Base-by-base conservation (phyloP, 1,140 invertebrate species). In the Portunus trituberculatus region DNA sequence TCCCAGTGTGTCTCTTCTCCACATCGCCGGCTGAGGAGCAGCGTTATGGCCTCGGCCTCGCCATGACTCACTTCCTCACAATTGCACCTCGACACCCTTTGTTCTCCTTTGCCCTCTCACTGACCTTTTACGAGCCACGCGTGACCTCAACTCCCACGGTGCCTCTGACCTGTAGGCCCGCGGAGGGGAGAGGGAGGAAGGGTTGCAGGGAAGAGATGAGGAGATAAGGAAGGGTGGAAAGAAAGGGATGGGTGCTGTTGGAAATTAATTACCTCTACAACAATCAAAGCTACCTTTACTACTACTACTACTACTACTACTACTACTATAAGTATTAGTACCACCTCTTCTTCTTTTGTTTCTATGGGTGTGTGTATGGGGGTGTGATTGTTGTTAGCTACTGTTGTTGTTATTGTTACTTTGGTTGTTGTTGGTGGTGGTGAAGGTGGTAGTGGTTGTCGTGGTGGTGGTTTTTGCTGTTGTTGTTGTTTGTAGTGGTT, bases 101-200 rank as follows among this genome's bases (percentile, higher is more conserved):
- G 89, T 91, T 91, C 89, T 59, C 20, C 12, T n/a, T 48, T 25
- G 39, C 29, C 46, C 89, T 91, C 89, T 91, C 31, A 14, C 89
- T 91, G 89, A 91, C 89, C 89, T 91, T 91, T 91, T 91, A 91
- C 89, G 92, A 48, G 76, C n/a, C 39, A 52, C 31, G 39, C 32
- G 92, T 93, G 91, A 91, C 89, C 89, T 91, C 89, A 4, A 59
- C 89, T 91, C 89, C 89, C 89, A 91, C 89, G 89, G 46, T 59
- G 14, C 88, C 25, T 12, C 25, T 76, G 91, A 84, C 32, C 31
- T 92, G 52, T 20, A 32, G n/a, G 45, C 59, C 29, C 20, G 25
- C 14, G 91, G 91, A 76, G 52, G 76, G 83, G 92, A 45, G 92
- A 28, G 32, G 92, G 45, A 25, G 82, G 82, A 32, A 83, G 7